Percentiles rank a stretch among this genome's conserved stretches.
Evolutionary conservation across 2,113 vertebrate species (phyloP).

Genomic region (Eretmochelys imbricata): DNA sequence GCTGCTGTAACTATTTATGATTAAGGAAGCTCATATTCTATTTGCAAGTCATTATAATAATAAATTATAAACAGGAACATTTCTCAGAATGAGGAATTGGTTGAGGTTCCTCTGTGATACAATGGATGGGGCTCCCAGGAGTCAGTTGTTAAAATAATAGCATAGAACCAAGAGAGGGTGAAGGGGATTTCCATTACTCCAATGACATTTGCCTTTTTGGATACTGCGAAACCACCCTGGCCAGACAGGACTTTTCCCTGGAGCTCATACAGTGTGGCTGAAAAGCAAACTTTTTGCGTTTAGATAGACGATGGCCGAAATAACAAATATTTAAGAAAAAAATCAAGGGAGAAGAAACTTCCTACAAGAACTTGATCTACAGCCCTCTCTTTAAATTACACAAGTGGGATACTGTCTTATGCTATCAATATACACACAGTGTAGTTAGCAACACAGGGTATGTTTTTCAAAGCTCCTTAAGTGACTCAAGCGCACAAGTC

Average conservation of each 20-base stretch:
- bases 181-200: not conserved
- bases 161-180: not conserved
- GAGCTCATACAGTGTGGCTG: accelerated
- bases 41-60: not conserved
- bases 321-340: not conserved
- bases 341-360: not conserved
- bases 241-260: not conserved
- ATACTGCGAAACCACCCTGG: not conserved
- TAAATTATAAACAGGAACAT: not conserved
- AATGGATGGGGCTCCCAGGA: not conserved
- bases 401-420: not conserved
- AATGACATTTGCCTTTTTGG: not conserved
- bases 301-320: not conserved
- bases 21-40: not conserved
- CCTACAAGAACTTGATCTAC: not conserved
- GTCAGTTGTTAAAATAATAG: slow-evolving; percentile 7
- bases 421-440: not conserved
- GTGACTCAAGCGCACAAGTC: not conserved
- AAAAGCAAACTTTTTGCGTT: accelerated
- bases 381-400: not conserved
- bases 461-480: not conserved
- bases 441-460: not conserved
- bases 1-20: not conserved
- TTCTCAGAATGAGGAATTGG: not conserved
- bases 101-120: not conserved